Conservation (phyloP, 2,113 vertebrate species). For the Siniperca chuatsi region DNA sequence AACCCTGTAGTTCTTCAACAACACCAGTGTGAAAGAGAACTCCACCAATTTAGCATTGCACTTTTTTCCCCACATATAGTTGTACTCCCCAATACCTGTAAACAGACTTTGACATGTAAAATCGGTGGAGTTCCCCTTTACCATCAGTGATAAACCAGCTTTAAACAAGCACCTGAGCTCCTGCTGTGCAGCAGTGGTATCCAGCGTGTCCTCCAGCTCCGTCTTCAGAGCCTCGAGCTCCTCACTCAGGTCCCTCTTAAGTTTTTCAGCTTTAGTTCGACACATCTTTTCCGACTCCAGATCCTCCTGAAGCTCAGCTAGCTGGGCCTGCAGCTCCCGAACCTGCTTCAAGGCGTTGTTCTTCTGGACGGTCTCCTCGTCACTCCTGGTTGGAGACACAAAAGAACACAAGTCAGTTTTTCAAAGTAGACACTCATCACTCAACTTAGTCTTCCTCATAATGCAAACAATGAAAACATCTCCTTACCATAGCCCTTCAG, state of each 20-base stretch:
- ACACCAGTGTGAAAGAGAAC: background rate
- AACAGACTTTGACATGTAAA: background rate
- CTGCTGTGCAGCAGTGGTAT: constrained; percentile 97
- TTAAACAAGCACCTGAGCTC: constrained; percentile 89
- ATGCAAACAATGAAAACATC: background rate
- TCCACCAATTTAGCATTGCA: background rate
- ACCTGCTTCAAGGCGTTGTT: constrained; percentile 94
- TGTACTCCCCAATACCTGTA: background rate
- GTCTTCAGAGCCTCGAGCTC: constrained; percentile 98
- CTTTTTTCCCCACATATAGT: background rate
- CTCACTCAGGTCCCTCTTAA: constrained; percentile 96
- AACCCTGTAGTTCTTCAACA: background rate
- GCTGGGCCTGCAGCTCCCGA: constrained; percentile 95
- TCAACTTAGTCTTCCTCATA: background rate
- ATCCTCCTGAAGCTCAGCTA: constrained; percentile 95
- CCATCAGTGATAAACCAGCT: background rate
- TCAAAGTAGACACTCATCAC: background rate
- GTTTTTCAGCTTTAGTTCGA: constrained; percentile 96
- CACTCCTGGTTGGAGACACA: constrained; percentile 83
- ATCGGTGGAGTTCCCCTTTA: background rate
- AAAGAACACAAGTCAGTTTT: background rate
- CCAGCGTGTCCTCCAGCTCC: constrained; percentile 96
- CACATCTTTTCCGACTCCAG: constrained; percentile 94
- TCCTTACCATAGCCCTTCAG: background rate
- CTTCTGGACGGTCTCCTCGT: constrained; percentile 93